Conservation (phyloP, 1,140 invertebrate genomes). For the Lordiphosa mommai region DNA sequence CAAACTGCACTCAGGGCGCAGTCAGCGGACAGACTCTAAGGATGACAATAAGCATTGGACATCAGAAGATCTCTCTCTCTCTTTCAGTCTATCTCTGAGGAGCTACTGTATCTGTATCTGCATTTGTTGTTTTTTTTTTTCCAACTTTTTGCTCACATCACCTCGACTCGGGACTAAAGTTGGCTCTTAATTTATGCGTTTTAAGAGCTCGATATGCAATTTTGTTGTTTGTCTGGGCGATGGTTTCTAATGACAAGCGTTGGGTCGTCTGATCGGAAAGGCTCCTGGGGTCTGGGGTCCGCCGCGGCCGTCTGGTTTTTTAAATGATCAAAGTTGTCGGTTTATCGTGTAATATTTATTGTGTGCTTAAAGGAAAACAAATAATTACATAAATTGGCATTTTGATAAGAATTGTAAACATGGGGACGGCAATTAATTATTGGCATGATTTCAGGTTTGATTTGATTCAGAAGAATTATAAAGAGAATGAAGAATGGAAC, state of each 20-base stretch:
- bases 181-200: slow-evolving; percentile 46
- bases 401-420: slow-evolving; percentile 21
- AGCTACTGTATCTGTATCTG: too few relatives aligned
- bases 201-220: slow-evolving; percentile 44
- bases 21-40: too few relatives aligned
- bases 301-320: slow-evolving; percentile 19
- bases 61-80: too few relatives aligned
- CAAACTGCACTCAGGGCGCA: too few relatives aligned
- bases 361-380: slow-evolving; percentile 26
- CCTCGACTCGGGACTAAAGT: background rate
- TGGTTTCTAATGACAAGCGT: slow-evolving; percentile 37
- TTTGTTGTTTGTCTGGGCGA: slow-evolving; percentile 16
- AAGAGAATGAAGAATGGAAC: too few relatives aligned
- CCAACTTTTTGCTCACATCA: background rate
- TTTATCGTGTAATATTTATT: slow-evolving; percentile 38
- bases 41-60: too few relatives aligned
- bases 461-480: too few relatives aligned
- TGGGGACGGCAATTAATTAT: too few relatives aligned
- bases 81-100: too few relatives aligned
- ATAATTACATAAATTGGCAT: slow-evolving; percentile 38
- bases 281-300: slow-evolving; percentile 1
- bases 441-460: too few relatives aligned
- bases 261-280: background rate
- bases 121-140: too few relatives aligned
- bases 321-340: background rate